Evolutionary conservation across 1,140 invertebrate species (phyloP).

Genomic region (Drepana arcuata): DNA sequence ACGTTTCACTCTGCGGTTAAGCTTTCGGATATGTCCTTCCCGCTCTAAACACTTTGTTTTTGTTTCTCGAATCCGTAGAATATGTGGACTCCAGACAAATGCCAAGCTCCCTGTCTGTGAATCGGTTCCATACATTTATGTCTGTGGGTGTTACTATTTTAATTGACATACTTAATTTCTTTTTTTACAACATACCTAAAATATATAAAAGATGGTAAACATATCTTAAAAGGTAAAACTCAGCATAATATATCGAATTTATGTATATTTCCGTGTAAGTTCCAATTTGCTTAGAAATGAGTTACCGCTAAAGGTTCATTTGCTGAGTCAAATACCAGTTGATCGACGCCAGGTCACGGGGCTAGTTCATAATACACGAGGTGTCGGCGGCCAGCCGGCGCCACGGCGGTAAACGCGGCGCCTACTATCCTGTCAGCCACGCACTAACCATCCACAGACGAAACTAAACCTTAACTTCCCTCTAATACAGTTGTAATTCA

Average conservation of each 20-base stretch:
- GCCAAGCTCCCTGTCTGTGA: constrained; percentile 17
- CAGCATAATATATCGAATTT: no score
- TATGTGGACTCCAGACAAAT: constrained; percentile 36
- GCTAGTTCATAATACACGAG: constrained; percentile 69
- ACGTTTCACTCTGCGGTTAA: constrained; percentile 48
- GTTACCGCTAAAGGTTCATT: constrained; percentile 39
- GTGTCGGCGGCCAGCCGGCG: constrained; percentile 63
- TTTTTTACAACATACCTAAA: no score
- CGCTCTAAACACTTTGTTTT: constrained; percentile 60
- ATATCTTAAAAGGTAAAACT: no score
- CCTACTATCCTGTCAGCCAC: constrained; percentile 57
- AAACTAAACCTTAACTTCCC: constrained; percentile 18
- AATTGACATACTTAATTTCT: no score
- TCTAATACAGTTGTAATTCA: constrained; percentile 9
- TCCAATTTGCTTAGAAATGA: constrained; percentile 48
- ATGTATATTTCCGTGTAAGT: constrained; percentile 23
- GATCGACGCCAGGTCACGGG: constrained; percentile 63
- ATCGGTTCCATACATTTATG: constrained; percentile 17
- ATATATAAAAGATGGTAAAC: no score
- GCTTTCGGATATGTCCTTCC: constrained; percentile 39
- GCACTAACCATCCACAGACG: constrained; percentile 8
- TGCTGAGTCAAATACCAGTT: constrained; percentile 60
- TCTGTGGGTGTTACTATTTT: constrained; percentile 9
- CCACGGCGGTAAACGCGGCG: constrained; percentile 58
- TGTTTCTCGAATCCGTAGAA: constrained; percentile 41